Conservation (phyloP, 1,140 invertebrate species). For the Micrasema minimum region DNA sequence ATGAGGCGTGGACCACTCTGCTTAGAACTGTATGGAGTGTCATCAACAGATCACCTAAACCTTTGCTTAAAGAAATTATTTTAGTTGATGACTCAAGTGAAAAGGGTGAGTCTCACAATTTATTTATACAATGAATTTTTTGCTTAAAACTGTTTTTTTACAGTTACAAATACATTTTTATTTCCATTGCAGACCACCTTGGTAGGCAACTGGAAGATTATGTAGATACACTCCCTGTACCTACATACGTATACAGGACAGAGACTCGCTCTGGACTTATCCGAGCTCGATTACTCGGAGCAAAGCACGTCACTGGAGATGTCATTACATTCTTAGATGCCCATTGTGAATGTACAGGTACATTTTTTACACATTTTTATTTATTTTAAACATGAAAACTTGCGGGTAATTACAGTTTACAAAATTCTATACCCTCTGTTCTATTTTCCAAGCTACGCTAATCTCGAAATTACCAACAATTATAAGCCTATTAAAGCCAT, state of each 20-base stretch:
- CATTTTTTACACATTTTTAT: too few species aligned
- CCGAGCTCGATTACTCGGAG: constrained; percentile 89
- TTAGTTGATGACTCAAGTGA: constrained; percentile 96
- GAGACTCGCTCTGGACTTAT: constrained; percentile 93
- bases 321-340: constrained; percentile 97
- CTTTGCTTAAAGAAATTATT: constrained; percentile 92
- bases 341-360: constrained; percentile 89
- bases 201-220: constrained; percentile 91
- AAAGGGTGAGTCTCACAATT: constrained; percentile 74
- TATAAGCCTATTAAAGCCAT: too few species aligned
- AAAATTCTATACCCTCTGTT: too few species aligned
- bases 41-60: constrained; percentile 89
- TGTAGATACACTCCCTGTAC: constrained; percentile 84
- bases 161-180: too few species aligned
- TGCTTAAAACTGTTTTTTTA: constrained; percentile 31
- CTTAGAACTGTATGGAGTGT: constrained; percentile 96
- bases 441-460: too few species aligned
- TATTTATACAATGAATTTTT: constrained; percentile 32
- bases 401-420: too few species aligned
- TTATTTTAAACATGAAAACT: too few species aligned
- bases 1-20: constrained; percentile 97
- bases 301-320: constrained; percentile 90
- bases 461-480: too few species aligned
- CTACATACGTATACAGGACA: constrained; percentile 86
- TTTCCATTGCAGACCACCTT: constrained; percentile 79